These are phyloP conservation scores for Macrobrachium rosenbergii DNA, from an alignment of 1,140 invertebrate species.

Conservation along the genomic window DNA sequence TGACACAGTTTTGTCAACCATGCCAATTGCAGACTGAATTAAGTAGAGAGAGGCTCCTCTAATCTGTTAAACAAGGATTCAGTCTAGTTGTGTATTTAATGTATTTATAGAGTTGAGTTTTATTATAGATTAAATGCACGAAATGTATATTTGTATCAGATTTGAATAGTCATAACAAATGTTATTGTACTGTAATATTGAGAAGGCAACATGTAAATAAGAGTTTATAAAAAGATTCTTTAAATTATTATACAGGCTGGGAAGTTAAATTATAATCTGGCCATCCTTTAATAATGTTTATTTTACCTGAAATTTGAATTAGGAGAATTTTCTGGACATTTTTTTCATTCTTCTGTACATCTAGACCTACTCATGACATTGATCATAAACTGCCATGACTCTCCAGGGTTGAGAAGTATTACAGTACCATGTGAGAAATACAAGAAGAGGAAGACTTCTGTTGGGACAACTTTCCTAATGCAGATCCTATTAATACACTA, in stretches of 20 bases:
- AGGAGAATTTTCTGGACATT: no score
- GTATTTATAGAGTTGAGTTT: slow-evolving; percentile 43
- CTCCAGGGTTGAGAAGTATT: no score
- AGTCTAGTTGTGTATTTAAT: slow-evolving; percentile 31
- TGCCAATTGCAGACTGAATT: neutral
- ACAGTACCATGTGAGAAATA: no score
- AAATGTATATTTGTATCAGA: slow-evolving; percentile 34
- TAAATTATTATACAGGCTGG: slow-evolving; percentile 18
- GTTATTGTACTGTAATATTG: slow-evolving; percentile 34
- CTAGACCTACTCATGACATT: neutral
- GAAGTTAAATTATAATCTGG: slow-evolving; percentile 11
- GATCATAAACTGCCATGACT: no score
- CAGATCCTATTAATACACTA: no score
- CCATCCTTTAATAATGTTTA: neutral
- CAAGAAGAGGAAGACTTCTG: no score
- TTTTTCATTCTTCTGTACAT: neutral
- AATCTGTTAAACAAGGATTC: slow-evolving; percentile 8
- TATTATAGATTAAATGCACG: slow-evolving; percentile 33
- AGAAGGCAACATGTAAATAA: slow-evolving; percentile 37
- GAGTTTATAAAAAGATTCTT: slow-evolving; percentile 43
- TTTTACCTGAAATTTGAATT: neutral
- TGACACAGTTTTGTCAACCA: neutral
- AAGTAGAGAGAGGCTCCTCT: slow-evolving; percentile 22
- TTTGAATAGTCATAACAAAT: slow-evolving; percentile 31
- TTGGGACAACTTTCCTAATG: no score